A percentile compares a stretch with the other conserved stretches of the same genome.
phyloP scores from a whole-genome alignment of 2,113 vertebrate genomes.

The Pantherophis guttatus region DNA sequence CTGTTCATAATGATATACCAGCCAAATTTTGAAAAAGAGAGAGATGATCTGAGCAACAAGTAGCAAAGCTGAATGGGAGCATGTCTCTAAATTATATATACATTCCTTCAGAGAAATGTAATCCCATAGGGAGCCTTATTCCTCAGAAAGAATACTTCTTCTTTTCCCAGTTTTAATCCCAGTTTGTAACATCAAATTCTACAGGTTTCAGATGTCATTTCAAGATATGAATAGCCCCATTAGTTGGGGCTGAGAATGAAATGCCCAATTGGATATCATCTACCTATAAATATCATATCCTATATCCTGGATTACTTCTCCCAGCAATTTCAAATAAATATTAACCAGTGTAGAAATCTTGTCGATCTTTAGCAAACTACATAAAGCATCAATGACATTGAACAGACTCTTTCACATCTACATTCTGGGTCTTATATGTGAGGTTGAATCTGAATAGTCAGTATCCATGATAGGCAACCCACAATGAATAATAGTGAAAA shows the following conservation, averaged over 20 bases:
- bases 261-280: not conserved
- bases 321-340: not conserved
- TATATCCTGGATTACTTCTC: not conserved
- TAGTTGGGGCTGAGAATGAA: not conserved
- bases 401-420: not conserved
- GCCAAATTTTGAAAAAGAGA: not conserved
- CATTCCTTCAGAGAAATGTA: not conserved
- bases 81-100: not conserved
- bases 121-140: not conserved
- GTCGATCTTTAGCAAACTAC: not conserved
- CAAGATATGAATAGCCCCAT: not conserved
- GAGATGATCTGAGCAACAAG: not conserved
- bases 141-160: not conserved
- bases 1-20: not conserved
- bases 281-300: not conserved
- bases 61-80: not conserved
- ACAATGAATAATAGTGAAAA: not conserved
- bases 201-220: not conserved
- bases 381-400: not conserved
- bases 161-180: not conserved
- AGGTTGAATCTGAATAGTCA: not conserved
- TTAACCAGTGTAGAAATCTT: not conserved
- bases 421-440: not conserved
- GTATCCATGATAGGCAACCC: not conserved
- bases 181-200: not conserved